Evolutionary conservation across 1,140 invertebrate species (phyloP), one percentile per base, ranked within the genome.

Genomic region (Eurosta solidaginis): DNA sequence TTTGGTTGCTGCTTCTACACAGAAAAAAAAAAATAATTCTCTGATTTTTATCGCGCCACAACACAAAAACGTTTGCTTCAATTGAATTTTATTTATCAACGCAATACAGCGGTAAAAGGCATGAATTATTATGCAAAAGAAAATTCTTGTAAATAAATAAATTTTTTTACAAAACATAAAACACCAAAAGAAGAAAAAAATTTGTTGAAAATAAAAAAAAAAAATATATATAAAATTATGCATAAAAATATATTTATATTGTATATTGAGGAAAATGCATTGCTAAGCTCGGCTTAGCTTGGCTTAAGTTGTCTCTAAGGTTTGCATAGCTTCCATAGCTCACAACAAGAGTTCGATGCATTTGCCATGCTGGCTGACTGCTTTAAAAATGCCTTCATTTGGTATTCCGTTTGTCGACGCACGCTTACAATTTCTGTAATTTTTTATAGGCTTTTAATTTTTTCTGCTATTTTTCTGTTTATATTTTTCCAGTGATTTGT

Each of bases 321-420:
- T 52, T 52, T n/a, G 9, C 47, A 3, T 49, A 14, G 59, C 6
- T 29, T n/a, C 40, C 59, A 33, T 68, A 68, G 59, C 33, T 42
- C 40, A 12, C 33, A n/a, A n/a, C n/a, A 7, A 40, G 59, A 17
- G 59, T 68, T 29, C 59, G 59, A 68, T 33, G 33, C 33, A 29
- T 22, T 9, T 17, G 59, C n/a, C 59, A n/a, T n/a, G n/a, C n/a
- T n/a, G n/a, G 59, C 59, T 68, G 59, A 29, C 59, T 40, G 33
- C n/a, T n/a, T n/a, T n/a, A n/a, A 22, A 68, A 68, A 68, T 68
- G 59, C 59, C 59, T 68, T 68, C 59, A 68, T 68, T 68, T 68
- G 59, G 59, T 68, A 68, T 68, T 68, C 59, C 27, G 33, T 68
- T 27, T 68, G 59, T 68, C 59, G 54, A 36, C 14, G 27, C 54